Conservation (phyloP, 2,113 vertebrate genomes). For the Gnathonemus echidnorhynchus region DNA sequence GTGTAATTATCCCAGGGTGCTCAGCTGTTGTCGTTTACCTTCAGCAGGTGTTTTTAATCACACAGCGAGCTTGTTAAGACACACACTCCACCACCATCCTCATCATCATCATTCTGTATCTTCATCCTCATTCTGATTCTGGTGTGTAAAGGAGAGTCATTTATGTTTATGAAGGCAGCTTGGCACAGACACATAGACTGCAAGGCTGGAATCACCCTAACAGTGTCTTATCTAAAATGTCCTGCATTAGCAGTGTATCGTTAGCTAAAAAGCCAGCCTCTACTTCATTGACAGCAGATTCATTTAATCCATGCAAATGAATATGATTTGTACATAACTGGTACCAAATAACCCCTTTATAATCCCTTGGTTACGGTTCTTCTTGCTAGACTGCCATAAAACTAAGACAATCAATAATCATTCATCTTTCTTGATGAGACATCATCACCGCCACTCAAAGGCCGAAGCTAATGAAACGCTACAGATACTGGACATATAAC, state of each 20-base stretch:
- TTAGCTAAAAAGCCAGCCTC: background rate
- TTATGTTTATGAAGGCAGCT: background rate
- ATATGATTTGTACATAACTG: background rate
- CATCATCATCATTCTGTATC: no score
- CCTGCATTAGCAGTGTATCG: no score
- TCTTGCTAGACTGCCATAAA: background rate
- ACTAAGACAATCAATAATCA: background rate
- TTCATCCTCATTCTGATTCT: background rate
- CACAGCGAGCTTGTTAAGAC: background rate
- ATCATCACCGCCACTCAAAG: background rate
- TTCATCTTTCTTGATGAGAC: background rate
- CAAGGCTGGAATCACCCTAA: no score
- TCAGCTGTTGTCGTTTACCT: background rate
- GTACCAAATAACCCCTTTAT: background rate
- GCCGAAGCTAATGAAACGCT: background rate
- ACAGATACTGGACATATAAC: background rate
- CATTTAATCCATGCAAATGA: background rate
- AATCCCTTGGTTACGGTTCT: background rate
- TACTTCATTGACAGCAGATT: background rate
- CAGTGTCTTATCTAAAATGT: no score
- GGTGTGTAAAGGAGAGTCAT: background rate
- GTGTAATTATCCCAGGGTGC: background rate
- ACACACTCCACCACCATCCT: background rate
- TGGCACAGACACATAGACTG: background rate
- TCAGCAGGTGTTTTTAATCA: no score